Conservation (phyloP, 2,888 invertebrate species). For the Ryuthela nishihirai region DNA sequence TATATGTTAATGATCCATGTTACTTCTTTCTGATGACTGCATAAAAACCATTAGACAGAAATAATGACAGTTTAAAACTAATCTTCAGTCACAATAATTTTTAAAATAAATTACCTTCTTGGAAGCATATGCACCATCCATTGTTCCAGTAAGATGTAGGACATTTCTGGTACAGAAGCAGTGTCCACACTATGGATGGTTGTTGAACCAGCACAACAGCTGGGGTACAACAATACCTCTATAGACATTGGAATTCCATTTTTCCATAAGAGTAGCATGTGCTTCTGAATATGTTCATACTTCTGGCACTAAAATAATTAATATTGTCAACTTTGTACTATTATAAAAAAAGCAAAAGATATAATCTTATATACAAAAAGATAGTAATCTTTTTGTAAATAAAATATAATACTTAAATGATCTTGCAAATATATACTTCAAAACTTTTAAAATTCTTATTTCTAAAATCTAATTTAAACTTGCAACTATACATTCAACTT, state of each 20-base stretch:
- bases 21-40: no score
- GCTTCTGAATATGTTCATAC: conserved; percentile 56
- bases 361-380: no score
- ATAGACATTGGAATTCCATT: conserved; percentile 72
- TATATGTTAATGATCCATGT: no score
- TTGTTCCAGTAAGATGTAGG: conserved; percentile 65
- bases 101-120: conserved; percentile 54
- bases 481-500: no score
- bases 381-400: no score
- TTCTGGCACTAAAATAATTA: conserved; percentile 57
- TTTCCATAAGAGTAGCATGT: conserved; percentile 63
- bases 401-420: no score
- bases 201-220: conserved; percentile 55
- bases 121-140: conserved; percentile 70
- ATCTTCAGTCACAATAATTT: not conserved
- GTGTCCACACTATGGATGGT: conserved; percentile 48
- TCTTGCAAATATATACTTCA: not conserved
- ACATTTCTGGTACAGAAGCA: conserved; percentile 50
- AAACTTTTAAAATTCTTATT: no score
- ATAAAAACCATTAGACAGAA: no score
- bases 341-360: no score
- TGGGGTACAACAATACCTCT: conserved; percentile 71
- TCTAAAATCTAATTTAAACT: no score
- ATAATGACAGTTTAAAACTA: not conserved
- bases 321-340: no score